Conservation (phyloP, 2,113 vertebrate species). For the Forbesichthys papilliferus region DNA sequence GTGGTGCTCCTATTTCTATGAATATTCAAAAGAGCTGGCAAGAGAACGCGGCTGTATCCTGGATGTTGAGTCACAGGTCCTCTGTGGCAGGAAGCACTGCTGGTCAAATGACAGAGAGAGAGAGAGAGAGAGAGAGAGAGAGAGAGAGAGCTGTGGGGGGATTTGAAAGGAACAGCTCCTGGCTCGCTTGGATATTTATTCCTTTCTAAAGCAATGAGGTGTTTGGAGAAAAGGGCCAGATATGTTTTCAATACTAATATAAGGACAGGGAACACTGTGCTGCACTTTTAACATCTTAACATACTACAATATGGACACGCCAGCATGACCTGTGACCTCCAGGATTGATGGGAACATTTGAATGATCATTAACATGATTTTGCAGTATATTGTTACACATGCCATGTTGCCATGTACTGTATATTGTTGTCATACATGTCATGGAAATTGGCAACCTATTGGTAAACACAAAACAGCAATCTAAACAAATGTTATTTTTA, state of each 20-base stretch:
- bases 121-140: constrained; percentile 19
- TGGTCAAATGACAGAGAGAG: constrained; percentile 74
- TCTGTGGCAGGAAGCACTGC: constrained; percentile 76
- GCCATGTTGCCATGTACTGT: no score
- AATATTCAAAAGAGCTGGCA: constrained; percentile 74
- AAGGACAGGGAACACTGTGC: constrained; percentile 57
- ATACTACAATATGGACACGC: constrained; percentile 13
- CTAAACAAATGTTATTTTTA: constrained; percentile 51
- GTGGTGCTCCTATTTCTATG: constrained; percentile 62
- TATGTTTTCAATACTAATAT: constrained; percentile 56
- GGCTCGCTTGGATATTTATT: constrained; percentile 75
- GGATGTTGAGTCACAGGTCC: constrained; percentile 78
- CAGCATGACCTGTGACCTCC: constrained; percentile 6
- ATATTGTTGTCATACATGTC: no score
- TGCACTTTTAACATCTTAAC: constrained; percentile 24
- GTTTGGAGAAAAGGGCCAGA: constrained; percentile 67
- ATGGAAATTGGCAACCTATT: not conserved
- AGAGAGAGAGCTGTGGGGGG: constrained; percentile 57
- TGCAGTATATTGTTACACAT: no score
- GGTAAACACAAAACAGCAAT: constrained; percentile 9
- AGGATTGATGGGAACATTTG: constrained; percentile 24
- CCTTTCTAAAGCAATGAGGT: constrained; percentile 72
- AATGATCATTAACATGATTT: not conserved
- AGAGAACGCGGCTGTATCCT: constrained; percentile 66
- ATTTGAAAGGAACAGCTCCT: constrained; percentile 75